Evolutionary conservation across 2,113 vertebrate genomes (phyloP), one percentile per base, ranked within the genome.

Genomic region (Lophius piscatorius): DNA sequence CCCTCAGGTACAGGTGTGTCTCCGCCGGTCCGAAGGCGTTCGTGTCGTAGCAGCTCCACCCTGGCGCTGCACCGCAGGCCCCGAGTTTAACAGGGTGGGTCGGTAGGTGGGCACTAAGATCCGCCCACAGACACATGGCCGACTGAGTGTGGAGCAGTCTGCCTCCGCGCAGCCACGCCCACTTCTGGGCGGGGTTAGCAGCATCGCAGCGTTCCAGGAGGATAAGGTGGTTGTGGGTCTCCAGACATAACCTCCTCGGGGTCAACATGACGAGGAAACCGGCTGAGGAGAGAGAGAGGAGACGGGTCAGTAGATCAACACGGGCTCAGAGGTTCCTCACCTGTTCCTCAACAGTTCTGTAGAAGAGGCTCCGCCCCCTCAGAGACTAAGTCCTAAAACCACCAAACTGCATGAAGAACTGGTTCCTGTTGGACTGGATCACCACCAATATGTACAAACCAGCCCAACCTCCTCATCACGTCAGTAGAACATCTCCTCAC

Each of bases 201-300:
- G 74, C 55, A 46, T 91, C 89, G 84, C 95, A 97, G 0, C 16
- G 85, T 20, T 80, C 89, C 60, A 96, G 58, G 21, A 80, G 10
- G 31, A 93, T 89, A 5, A 16, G 62, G 29, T 59, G 81, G 14
- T 38, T 78, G 49, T 84, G 68, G 23, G 81, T 76, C 1, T 23
- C 42, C 76, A 96, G 85, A 82, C 95, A 97, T 14, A 91, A 80
- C 21, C 81, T 86, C 81, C 76, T 90, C 56, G 83, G 89, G 22
- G 82, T 86, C 70, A 94, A 91, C 34, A 89, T 83, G 80, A 97
- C 89, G 60, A 95, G 91, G 90, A 97, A 97, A 4, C 91, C 90
- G 44, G 89, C 94, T 97, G 87, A 44, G 89, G 88, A 60, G 35
- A 49, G 6, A 61, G 21, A 44, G 24, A 31, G 29, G n/a, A 31